A percentile compares a stretch with the other conserved stretches of the same genome.
Conservation (phyloP, 35 echinoderm and acorn worm species). For the Strongylocentrotus purpuratus region DNA sequence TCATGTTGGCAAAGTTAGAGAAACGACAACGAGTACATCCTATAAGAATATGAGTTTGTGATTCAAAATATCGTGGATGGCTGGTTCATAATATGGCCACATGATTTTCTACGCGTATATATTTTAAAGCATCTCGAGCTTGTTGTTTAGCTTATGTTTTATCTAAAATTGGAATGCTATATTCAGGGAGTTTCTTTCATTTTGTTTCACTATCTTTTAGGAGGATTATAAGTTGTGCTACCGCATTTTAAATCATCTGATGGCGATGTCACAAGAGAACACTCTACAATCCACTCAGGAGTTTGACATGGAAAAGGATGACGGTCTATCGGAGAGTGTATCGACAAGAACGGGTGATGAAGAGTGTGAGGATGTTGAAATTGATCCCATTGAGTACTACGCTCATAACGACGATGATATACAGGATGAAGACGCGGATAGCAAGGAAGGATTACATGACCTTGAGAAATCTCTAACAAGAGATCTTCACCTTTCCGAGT, state of each 20-base stretch:
- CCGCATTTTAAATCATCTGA: constrained; percentile 2
- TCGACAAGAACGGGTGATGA: background rate
- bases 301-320: background rate
- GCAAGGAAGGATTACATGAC: background rate
- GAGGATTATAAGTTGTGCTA: constrained; percentile 1
- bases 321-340: background rate
- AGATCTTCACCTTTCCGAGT: too few relatives aligned
- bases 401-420: background rate
- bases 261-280: background rate
- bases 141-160: too few relatives aligned
- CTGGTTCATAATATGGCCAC: too few relatives aligned
- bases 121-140: too few relatives aligned
- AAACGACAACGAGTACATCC: too few relatives aligned
- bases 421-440: background rate
- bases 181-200: background rate
- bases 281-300: background rate
- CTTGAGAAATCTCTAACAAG: too few relatives aligned
- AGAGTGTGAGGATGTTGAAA: background rate
- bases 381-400: background rate
- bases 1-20: too few relatives aligned
- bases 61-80: too few relatives aligned
- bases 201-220: background rate
- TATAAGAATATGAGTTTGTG: too few relatives aligned
- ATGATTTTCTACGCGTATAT: too few relatives aligned
- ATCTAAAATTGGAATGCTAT: too few relatives aligned